A percentile compares a stretch with the other conserved stretches of the same genome.
phyloP scores from a whole-genome alignment of 23 tunicate species.

The Corella eumyota region DNA sequence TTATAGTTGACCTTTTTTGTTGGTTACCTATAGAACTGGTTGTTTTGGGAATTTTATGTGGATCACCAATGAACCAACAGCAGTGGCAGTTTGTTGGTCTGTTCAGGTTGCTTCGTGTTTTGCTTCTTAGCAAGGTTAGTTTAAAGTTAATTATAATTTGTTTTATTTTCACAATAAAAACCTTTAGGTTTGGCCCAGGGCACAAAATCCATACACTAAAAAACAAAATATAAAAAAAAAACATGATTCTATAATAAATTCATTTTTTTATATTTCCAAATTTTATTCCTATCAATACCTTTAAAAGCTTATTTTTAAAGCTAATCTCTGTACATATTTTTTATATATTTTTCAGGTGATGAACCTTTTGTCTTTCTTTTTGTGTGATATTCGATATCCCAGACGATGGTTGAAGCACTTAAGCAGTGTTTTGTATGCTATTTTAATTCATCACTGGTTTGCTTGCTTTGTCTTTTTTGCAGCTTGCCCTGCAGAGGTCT shows the following conservation, averaged over 20 bases:
- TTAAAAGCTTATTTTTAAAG: too few species aligned
- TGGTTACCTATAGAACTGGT: constrained; percentile 86
- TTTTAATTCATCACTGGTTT: constrained; percentile 43
- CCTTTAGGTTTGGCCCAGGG: too few species aligned
- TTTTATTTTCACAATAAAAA: too few species aligned
- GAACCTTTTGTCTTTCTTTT: constrained; percentile 14
- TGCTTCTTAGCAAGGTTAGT: constrained; percentile 65
- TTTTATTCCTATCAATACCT: constrained; percentile 10
- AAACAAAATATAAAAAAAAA: too few species aligned
- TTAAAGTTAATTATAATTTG: too few species aligned
- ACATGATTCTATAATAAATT: too few species aligned
- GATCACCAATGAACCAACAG: constrained; percentile 22
- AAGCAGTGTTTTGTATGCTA: constrained; percentile 26
- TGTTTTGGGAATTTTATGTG: constrained; percentile 9
- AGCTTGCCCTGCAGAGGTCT: constrained; percentile 40
- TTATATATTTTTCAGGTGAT: constrained; percentile 31
- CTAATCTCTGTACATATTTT: too few species aligned
- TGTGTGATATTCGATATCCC: constrained; percentile 27
- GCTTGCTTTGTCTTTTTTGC: constrained; percentile 64
- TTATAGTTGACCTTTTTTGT: constrained; percentile 43
- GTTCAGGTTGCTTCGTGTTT: constrained; percentile 33
- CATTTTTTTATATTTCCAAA: too few species aligned
- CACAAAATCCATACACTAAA: too few species aligned
- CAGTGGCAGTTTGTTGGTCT: constrained; percentile 62
- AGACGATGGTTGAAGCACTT: constrained; percentile 43